These are phyloP conservation scores for Drosophila kohkoa DNA, from an alignment of 1,140 invertebrate species.

Conservation along the genomic window DNA sequence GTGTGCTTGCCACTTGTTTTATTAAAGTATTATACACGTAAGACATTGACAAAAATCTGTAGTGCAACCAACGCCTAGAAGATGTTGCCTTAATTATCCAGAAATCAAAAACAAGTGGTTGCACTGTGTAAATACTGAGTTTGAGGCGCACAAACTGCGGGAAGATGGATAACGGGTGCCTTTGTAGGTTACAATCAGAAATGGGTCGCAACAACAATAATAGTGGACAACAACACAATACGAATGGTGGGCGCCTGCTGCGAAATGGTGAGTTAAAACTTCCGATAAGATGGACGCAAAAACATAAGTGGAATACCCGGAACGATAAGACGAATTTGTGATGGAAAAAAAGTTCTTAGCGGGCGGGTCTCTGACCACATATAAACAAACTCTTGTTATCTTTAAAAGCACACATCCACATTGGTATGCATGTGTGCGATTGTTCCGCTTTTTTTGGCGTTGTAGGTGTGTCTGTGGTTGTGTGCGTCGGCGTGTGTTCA, in stretches of 20 bases:
- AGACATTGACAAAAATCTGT: neutral
- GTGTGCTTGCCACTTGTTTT: slow-evolving; percentile 9
- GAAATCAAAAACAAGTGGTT: slow-evolving; percentile 1
- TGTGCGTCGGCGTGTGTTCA: neutral
- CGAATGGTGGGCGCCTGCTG: slow-evolving; percentile 42
- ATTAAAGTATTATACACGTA: slow-evolving; percentile 8
- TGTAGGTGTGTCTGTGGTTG: neutral
- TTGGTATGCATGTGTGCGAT: neutral
- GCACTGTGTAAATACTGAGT: slow-evolving; percentile 11
- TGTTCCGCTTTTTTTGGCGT: slow-evolving; percentile 20
- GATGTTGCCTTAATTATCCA: slow-evolving; percentile 20
- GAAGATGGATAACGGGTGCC: slow-evolving; percentile 43
- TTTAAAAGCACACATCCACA: slow-evolving; percentile 3
- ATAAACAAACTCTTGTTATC: slow-evolving; percentile 39
- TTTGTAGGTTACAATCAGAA: slow-evolving; percentile 17
- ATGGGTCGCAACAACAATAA: slow-evolving; percentile 59
- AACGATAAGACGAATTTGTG: slow-evolving; percentile 4
- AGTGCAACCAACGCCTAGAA: neutral
- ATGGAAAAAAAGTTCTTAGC: slow-evolving; percentile 7
- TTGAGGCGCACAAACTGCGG: neutral
- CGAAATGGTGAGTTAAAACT: slow-evolving; percentile 61
- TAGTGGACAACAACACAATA: slow-evolving; percentile 34
- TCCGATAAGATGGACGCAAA: slow-evolving; percentile 36
- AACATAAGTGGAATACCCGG: neutral
- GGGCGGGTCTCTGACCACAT: slow-evolving; percentile 16